Evolutionary conservation across 2,797 vertebrate genomes (phyloP).

Genomic region (Sphenopsis melanotis): DNA sequence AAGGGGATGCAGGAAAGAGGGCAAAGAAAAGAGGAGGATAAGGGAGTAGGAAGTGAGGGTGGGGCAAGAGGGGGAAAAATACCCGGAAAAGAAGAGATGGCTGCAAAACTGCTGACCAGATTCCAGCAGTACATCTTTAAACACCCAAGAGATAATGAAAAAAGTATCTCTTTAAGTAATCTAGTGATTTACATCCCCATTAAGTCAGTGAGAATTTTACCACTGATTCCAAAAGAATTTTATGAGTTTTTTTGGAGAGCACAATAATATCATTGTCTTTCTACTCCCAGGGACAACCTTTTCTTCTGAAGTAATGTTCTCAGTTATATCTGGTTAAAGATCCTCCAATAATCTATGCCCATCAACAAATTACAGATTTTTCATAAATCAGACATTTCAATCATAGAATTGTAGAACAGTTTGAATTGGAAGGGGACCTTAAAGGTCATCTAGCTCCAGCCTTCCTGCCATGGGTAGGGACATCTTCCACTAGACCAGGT

Average conservation of each 20-base stretch:
- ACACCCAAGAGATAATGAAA: background rate
- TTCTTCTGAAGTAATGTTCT: background rate
- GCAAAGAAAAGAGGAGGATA: accelerated
- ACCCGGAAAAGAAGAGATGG: background rate
- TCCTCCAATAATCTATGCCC: background rate
- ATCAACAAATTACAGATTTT: background rate
- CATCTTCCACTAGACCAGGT: background rate
- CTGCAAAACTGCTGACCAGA: background rate
- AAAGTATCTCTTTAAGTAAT: background rate
- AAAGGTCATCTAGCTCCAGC: background rate
- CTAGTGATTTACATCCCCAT: background rate
- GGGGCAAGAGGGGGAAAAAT: background rate
- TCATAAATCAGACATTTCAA: background rate
- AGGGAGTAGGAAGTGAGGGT: accelerated
- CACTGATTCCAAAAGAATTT: background rate
- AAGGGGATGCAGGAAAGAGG: background rate
- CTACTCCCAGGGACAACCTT: background rate
- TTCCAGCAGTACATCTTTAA: background rate
- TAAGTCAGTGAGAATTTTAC: background rate
- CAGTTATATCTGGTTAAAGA: background rate
- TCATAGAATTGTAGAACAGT: background rate
- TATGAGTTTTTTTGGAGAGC: background rate
- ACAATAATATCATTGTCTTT: background rate
- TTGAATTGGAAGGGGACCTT: background rate
- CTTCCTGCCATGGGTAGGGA: background rate